phyloP scores from a whole-genome alignment of 2,113 vertebrate species.

The Chloropsis hardwickii region DNA sequence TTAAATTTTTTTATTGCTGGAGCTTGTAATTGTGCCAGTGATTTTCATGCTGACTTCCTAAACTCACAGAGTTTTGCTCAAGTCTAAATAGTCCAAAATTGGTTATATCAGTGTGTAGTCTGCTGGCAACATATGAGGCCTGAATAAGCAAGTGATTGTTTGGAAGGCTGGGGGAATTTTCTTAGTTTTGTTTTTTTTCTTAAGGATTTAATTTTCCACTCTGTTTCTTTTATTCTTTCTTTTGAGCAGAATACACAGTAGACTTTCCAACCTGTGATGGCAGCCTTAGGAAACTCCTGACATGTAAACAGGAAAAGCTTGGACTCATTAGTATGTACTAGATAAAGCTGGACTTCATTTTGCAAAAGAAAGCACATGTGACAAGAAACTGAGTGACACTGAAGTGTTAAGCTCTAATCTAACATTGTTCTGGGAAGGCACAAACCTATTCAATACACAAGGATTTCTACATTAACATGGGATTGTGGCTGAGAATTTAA shows the following conservation, averaged over 20 bases:
- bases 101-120: constrained; percentile 9
- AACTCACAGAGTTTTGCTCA: not conserved
- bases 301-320: not conserved
- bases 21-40: constrained; percentile 13
- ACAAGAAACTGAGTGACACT: not conserved
- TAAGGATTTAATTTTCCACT: constrained; percentile 15
- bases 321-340: constrained; percentile 5
- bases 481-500: constrained; percentile 33
- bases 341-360: constrained; percentile 13
- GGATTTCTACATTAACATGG: not conserved
- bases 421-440: constrained; percentile 4
- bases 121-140: not conserved
- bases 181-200: constrained; percentile 5
- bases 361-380: not conserved
- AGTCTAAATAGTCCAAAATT: constrained; percentile 24
- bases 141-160: not conserved
- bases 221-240: not conserved
- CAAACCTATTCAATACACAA: not conserved
- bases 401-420: constrained; percentile 15
- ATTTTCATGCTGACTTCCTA: constrained; percentile 17
- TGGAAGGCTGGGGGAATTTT: not conserved
- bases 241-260: not conserved
- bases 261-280: not conserved
- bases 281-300: not conserved
- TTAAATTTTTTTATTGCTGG: constrained; percentile 34